Base-by-base conservation (phyloP, 2,888 invertebrate species). In the Dynastes hyllus region DNA sequence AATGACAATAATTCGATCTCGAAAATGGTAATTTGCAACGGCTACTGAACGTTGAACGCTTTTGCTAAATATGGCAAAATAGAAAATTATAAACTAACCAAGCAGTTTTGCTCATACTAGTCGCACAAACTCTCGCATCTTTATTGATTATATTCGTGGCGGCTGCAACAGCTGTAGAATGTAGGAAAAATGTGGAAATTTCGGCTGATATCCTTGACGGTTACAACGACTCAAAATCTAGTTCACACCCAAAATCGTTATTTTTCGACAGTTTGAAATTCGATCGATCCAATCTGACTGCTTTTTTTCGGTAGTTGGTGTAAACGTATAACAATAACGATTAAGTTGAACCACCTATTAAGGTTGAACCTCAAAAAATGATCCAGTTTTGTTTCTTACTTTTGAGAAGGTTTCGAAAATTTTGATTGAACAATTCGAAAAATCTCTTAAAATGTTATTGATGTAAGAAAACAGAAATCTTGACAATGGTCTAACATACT, bases 61-160 rank as follows among this genome's bases (percentile, higher is more conserved):
- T 9, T 13, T 16, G 9, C 61, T 75, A 75, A 75, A 75, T 75
- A 75, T 75, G 73, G 73, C 55, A 58, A 58, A 58, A 58, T n/a
- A 58, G 61, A 40, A 50, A 71, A 11, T 45, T 58, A 9, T 16
- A 71, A 29, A 40, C 22, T 4, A 40, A 40, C 3, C 13, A 22
- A 9, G 45, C n/a, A 37, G 27, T 40, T 71, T 70, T 70, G 29
- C n/a, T 29, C 16, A 16, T 22, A n/a, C 55, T 22, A 27, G 22
- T 58, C 55, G 22, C 55, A 58, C 55, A 55, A 22, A 58, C 16
- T 8, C 45, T 45, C 45, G 45, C 45, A 45, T 45, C 45, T 16
- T 53, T 58, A 58, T 58, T 58, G 61, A 75, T 75, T 75, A 37
- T 61, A 37, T 58, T 50, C 45, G 61, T 45, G 73, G 37, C 61